These are phyloP conservation scores for Stegana nigrithorax DNA, from an alignment of 2,888 invertebrate genomes.

Conservation along the genomic window DNA sequence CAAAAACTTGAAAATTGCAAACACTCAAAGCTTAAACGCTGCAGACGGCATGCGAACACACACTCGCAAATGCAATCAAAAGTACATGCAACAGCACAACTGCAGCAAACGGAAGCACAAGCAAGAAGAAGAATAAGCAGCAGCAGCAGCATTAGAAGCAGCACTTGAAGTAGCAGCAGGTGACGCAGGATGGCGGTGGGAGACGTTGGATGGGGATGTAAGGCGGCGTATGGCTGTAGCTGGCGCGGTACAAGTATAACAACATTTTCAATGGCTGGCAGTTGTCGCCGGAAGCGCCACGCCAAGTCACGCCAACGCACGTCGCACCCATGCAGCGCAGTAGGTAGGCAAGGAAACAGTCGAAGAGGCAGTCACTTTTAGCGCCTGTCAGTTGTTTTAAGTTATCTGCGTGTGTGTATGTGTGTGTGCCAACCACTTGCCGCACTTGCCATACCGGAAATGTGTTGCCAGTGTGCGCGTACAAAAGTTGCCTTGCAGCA, in stretches of 20 bases:
- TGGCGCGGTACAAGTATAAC: conserved; percentile 1
- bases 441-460: too few relatives aligned
- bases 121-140: conserved; percentile 6
- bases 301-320: too few relatives aligned
- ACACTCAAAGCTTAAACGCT: too few relatives aligned
- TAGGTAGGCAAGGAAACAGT: conserved; percentile 47
- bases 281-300: conserved; percentile 2
- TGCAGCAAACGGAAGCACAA: conserved; percentile 24
- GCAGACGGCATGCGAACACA: too few relatives aligned
- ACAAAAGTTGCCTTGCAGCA: too few relatives aligned
- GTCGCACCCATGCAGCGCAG: too few relatives aligned
- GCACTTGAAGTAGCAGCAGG: too few relatives aligned
- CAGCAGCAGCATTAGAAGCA: background rate
- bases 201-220: background rate
- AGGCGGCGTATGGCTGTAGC: background rate
- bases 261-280: conserved; percentile 2
- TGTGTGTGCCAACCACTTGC: too few relatives aligned
- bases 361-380: conserved; percentile 61
- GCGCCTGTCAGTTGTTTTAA: conserved; percentile 60
- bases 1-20: background rate
- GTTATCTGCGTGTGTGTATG: too few relatives aligned
- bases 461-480: too few relatives aligned
- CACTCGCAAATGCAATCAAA: conserved; percentile 60
- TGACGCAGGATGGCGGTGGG: too few relatives aligned
- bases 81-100: conserved; percentile 30